These are phyloP conservation scores for Cataglyphis albicans DNA, from an alignment of 2,888 invertebrate species.

Conservation along the genomic window DNA sequence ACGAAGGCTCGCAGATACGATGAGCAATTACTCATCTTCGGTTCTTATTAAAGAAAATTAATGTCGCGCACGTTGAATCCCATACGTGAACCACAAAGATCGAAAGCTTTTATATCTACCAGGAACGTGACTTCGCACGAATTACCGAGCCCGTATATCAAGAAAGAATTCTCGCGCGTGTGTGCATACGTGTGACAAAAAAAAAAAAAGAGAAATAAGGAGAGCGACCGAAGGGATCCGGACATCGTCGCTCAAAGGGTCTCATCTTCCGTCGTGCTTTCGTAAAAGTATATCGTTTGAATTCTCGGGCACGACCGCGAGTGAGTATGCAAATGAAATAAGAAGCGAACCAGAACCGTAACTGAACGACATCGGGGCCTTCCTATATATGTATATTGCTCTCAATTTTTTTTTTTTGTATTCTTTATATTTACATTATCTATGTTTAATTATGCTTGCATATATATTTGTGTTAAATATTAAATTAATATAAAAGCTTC, in stretches of 20 bases:
- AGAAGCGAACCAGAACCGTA: slow-evolving; percentile 61
- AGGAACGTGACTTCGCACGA: slow-evolving; percentile 82
- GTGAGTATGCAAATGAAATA: slow-evolving; percentile 80
- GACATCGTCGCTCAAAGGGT: slow-evolving; percentile 70
- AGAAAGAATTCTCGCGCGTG: slow-evolving; percentile 66
- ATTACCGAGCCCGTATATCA: slow-evolving; percentile 79
- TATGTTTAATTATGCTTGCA: not conserved
- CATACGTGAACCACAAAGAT: slow-evolving; percentile 14
- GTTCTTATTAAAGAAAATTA: slow-evolving; percentile 31
- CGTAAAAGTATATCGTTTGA: slow-evolving; percentile 64
- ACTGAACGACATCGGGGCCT: slow-evolving; percentile 3
- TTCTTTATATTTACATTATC: not conserved
- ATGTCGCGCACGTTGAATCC: slow-evolving; percentile 22
- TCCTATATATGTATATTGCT: not conserved
- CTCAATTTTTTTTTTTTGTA: not conserved
- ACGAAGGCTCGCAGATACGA: slow-evolving; percentile 61
- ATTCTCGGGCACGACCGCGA: slow-evolving; percentile 74
- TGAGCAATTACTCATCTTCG: slow-evolving; percentile 51
- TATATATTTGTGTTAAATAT: not conserved
- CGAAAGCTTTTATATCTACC: slow-evolving; percentile 16
- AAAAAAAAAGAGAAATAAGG: slow-evolving; percentile 55
- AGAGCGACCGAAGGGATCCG: slow-evolving; percentile 54
- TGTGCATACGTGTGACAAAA: slow-evolving; percentile 63
- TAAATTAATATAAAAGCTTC: not conserved
- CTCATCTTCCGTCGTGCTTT: slow-evolving; percentile 74